A percentile compares a stretch with the other conserved stretches of the same genome.
These are phyloP conservation scores for Aleiodes sp. DNA, from an alignment of 1,140 invertebrate species.

Conservation along the genomic window DNA sequence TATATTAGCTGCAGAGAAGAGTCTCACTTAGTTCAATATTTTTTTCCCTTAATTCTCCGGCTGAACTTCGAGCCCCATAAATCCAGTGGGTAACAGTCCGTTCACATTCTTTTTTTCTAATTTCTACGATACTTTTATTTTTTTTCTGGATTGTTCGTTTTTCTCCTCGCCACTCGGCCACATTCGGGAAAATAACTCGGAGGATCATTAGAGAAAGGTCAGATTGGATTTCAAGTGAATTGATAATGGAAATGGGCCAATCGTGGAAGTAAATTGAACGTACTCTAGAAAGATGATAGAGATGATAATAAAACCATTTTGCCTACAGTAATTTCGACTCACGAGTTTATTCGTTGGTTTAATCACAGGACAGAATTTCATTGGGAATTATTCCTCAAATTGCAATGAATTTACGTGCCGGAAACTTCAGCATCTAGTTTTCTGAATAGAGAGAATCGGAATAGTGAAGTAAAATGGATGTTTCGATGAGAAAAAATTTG, in stretches of 20 bases:
- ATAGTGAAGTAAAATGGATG: too few species aligned
- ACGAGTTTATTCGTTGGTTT: too few species aligned
- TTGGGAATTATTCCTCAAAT: too few species aligned
- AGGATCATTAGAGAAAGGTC: background rate
- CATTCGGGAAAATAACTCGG: background rate
- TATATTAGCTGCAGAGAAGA: background rate
- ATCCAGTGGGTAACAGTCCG: background rate
- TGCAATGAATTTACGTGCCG: too few species aligned
- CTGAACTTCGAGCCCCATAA: background rate
- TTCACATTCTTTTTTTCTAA: background rate
- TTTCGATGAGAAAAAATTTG: too few species aligned
- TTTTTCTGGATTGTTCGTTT: background rate
- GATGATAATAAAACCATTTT: background rate
- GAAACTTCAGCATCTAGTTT: too few species aligned
- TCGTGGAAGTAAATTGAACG: constrained; percentile 1
- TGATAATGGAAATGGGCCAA: background rate
- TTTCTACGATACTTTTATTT: too few species aligned
- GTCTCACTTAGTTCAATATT: background rate
- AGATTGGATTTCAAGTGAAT: background rate
- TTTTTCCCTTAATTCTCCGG: constrained; percentile 18
- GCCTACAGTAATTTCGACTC: too few species aligned
- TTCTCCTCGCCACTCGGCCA: background rate
- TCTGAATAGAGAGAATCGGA: too few species aligned
- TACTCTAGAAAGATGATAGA: background rate
- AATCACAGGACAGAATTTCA: too few species aligned